phyloP scores from a whole-genome alignment of 1,140 invertebrate genomes.

The Amyelois transitella region DNA sequence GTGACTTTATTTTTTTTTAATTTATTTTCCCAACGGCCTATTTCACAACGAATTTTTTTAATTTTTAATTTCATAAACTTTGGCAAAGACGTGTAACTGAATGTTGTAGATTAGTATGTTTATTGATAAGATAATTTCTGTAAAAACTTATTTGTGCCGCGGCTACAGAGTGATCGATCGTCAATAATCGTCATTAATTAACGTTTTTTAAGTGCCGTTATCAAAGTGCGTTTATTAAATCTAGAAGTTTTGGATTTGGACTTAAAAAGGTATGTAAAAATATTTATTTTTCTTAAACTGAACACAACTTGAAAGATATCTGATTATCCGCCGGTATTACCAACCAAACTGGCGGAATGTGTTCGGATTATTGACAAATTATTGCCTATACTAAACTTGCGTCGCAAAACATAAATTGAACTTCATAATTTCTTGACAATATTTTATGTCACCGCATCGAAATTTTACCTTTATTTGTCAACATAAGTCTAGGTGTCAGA shows the following conservation, averaged over 20 bases:
- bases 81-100: constrained; percentile 38
- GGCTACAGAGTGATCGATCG: constrained; percentile 41
- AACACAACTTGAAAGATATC: neutral
- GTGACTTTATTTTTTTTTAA: constrained; percentile 17
- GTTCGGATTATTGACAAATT: neutral
- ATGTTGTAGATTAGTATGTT: constrained; percentile 34
- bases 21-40: constrained; percentile 34
- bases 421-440: no score
- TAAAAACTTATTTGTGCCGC: constrained; percentile 36
- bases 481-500: no score
- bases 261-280: constrained; percentile 40
- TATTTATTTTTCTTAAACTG: constrained; percentile 17
- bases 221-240: constrained; percentile 15
- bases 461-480: no score
- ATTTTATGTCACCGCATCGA: no score
- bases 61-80: neutral
- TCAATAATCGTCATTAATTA: no score
- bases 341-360: neutral
- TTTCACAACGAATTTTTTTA: constrained; percentile 40
- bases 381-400: neutral
- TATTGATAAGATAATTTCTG: constrained; percentile 51
- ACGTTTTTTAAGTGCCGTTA: constrained; percentile 37
- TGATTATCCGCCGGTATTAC: neutral
- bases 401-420: constrained; percentile 5
- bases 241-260: constrained; percentile 46